A percentile compares a stretch with the other conserved stretches of the same genome.
Conservation (phyloP, 2,888 invertebrate species). For the Chloroclystis v-ata region DNA sequence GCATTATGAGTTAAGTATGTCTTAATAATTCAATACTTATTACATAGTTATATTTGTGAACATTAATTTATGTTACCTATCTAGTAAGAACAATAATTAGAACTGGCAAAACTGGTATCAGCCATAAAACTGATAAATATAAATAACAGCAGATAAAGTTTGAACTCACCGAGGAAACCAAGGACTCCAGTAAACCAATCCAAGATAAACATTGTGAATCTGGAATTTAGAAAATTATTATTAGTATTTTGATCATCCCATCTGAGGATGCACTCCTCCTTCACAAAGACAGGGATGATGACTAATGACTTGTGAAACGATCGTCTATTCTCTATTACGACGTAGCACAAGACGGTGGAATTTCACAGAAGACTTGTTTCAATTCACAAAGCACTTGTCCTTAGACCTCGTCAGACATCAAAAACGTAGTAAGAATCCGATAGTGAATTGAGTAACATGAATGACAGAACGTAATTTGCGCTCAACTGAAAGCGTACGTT, state of each 20-base stretch:
- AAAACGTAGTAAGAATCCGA: conserved; percentile 52
- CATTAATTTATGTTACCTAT: no score
- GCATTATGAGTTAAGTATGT: no score
- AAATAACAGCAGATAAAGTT: conserved; percentile 16
- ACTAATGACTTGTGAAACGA: conserved; percentile 65
- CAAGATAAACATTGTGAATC: conserved; percentile 92
- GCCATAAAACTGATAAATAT: conserved; percentile 9
- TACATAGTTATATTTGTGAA: no score
- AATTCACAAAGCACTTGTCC: conserved; percentile 33
- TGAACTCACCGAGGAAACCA: conserved; percentile 91
- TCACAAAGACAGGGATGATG: conserved; percentile 54
- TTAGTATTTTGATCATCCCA: conserved; percentile 31
- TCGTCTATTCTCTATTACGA: conserved; percentile 48
- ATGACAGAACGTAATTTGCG: conserved; percentile 70
- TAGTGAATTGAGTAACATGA: conserved; percentile 69
- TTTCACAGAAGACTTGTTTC: conserved; percentile 32
- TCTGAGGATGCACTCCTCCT: conserved; percentile 20
- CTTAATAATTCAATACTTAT: no score
- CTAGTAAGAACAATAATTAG: neutral
- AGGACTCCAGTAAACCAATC: conserved; percentile 97
- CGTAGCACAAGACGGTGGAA: conserved; percentile 35
- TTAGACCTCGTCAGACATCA: conserved; percentile 38
- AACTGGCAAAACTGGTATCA: neutral
- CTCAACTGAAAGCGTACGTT: conserved; percentile 49
- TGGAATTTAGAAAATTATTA: conserved; percentile 52